These are phyloP conservation scores for Limnodromus scolopaceus DNA, from an alignment of 2,797 vertebrate genomes.

Conservation along the genomic window DNA sequence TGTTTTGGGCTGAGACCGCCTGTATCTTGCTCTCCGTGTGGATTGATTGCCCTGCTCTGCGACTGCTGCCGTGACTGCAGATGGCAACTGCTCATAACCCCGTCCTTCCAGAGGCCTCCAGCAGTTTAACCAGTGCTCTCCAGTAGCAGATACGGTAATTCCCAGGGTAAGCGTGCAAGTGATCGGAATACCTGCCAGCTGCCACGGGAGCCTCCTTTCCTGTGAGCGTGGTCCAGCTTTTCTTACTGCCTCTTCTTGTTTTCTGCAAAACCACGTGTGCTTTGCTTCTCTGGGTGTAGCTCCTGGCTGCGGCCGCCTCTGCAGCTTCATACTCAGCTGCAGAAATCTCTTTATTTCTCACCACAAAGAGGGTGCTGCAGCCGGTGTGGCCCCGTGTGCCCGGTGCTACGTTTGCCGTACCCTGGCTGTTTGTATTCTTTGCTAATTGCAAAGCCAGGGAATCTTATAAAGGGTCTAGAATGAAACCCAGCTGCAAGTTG, in stretches of 20 bases:
- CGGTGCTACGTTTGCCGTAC: background rate
- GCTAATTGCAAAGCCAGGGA: background rate
- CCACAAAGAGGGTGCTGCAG: background rate
- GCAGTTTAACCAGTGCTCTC: background rate
- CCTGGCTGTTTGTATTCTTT: background rate
- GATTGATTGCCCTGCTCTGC: background rate
- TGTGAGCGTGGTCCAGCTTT: background rate
- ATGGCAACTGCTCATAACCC: background rate
- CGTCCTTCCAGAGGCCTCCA: background rate
- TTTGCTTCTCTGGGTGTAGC: background rate
- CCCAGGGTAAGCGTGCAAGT: background rate
- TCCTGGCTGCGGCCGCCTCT: background rate
- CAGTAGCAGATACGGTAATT: background rate
- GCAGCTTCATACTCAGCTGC: background rate
- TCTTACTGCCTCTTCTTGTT: background rate
- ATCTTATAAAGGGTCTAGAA: background rate
- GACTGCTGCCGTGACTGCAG: background rate
- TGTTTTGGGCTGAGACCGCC: background rate
- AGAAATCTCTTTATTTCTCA: background rate
- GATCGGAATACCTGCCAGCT: fast-evolving
- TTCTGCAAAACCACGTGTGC: fast-evolving
- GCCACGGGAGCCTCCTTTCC: background rate
- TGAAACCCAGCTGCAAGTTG: background rate
- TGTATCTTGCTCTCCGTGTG: background rate
- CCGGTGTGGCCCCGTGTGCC: fast-evolving